Percentiles rank a stretch among this genome's conserved stretches.
phyloP scores from a whole-genome alignment of 2,113 vertebrate species.

The Corapipo altera region DNA sequence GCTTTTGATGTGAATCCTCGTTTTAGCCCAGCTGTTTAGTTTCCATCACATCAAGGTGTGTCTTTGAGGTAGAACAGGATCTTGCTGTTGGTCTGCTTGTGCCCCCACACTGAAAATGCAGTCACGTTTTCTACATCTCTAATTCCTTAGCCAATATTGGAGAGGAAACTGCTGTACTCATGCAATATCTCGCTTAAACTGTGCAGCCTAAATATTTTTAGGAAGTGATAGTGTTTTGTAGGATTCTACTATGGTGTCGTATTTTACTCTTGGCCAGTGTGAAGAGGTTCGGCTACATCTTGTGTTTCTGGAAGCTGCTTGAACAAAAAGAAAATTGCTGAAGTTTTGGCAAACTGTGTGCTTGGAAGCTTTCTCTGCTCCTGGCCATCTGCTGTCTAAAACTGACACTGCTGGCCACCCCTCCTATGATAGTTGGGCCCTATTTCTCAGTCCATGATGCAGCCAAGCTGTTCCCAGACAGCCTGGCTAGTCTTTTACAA shows the following conservation, averaged over 20 bases:
- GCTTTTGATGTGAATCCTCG: background rate
- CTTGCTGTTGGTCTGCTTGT: background rate
- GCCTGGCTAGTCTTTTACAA: constrained; percentile 45
- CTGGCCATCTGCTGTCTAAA: constrained; percentile 56
- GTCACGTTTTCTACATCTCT: background rate
- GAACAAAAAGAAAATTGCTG: constrained; percentile 8
- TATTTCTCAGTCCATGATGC: constrained; percentile 27
- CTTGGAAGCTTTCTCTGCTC: constrained; percentile 46
- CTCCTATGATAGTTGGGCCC: background rate
- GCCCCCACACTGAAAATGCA: background rate
- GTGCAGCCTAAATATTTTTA: constrained; percentile 7
- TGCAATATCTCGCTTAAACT: background rate
- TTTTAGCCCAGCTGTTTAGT: background rate
- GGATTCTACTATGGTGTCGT: background rate
- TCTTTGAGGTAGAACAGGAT: background rate
- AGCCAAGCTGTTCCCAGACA: constrained; percentile 63
- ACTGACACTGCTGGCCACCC: background rate
- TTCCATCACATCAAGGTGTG: background rate
- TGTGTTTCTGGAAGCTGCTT: constrained; percentile 32
- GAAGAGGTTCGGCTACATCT: background rate
- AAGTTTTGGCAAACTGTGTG: constrained; percentile 31
- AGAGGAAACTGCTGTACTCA: background rate
- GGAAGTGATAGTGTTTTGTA: background rate
- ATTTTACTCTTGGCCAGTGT: constrained; percentile 10
- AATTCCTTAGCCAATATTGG: background rate